phyloP scores from a whole-genome alignment of 2,113 vertebrate species.

The Athene noctua region DNA sequence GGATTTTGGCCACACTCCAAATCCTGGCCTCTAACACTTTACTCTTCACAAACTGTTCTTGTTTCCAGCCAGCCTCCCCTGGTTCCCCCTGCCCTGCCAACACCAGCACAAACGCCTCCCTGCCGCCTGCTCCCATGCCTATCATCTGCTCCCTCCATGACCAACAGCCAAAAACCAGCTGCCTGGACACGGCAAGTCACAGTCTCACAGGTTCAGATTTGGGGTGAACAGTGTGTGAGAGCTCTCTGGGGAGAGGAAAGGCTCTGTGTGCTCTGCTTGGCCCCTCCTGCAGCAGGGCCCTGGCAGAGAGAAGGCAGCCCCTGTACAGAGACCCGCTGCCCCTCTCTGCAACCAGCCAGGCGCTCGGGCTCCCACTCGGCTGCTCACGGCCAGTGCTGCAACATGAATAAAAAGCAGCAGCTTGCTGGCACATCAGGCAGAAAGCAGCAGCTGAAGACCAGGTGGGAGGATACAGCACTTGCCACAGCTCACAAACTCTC shows the following conservation, averaged over 20 bases:
- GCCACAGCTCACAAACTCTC: background rate
- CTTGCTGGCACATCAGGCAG: background rate
- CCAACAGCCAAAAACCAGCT: background rate
- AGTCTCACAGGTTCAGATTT: accelerated
- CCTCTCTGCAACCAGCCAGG: background rate
- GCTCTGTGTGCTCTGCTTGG: accelerated
- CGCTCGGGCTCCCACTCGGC: accelerated
- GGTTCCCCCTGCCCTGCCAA: background rate
- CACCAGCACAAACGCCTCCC: background rate
- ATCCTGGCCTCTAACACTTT: background rate
- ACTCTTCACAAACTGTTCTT: background rate
- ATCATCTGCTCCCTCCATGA: background rate
- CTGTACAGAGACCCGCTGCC: no score
- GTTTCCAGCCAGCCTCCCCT: background rate
- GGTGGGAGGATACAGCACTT: background rate
- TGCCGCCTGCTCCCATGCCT: background rate
- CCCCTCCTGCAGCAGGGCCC: background rate
- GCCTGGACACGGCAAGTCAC: accelerated
- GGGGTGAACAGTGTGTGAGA: accelerated
- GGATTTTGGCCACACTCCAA: background rate
- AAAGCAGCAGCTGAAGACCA: background rate
- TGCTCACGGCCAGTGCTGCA: accelerated
- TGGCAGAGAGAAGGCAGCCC: background rate
- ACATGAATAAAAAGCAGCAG: background rate
- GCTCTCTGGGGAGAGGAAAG: background rate